Base-by-base conservation (phyloP, 1,140 invertebrate genomes). In the Helicoverpa zea region DNA sequence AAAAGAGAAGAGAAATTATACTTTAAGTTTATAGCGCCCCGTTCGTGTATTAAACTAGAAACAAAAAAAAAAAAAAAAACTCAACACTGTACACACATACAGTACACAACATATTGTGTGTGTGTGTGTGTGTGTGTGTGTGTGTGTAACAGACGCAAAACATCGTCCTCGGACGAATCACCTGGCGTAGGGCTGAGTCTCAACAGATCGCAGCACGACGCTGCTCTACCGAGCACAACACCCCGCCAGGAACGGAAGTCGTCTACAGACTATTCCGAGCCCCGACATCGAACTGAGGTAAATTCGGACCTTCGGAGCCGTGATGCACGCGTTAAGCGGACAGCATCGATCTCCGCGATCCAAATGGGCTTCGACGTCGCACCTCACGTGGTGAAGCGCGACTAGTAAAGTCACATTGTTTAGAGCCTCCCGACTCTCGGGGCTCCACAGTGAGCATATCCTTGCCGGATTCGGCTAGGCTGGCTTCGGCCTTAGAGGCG, bases 401-500 rank as follows among this genome's bases (percentile, higher is more conserved):
- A 52, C 51, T 52, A 52, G 51, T 52, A 52, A 52, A 52, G 51
- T 52, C 51, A 23, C 23, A 52, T 14, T 94, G 23, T 23, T 23
- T 23, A 23, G 23, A 23, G 23, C 23, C 23, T 23, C 23, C 23
- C n/a, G 23, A 23, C 23, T 23, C 23, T 23, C 23, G 23, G 23
- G 23, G 23, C 23, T 23, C 23, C 23, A 23, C 23, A 23, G 23
- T 23, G 23, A 23, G 23, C 23, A 23, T 23, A 23, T 23, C 23
- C 23, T 23, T 23, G 23, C 23, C 91, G 91, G 59, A 80, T 95
- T 91, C 94, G 94, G 94, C 96, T 96, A 96, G 96, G 94, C 94
- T 94, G 96, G 96, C 96, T 97, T 96, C 96, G 96, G 96, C 96
- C 97, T 97, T 97, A 97, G 97, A 97, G 97, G 97, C 97, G 96